Evolutionary conservation across 2,797 vertebrate genomes (phyloP).

Genomic region (Spea hammondii): DNA sequence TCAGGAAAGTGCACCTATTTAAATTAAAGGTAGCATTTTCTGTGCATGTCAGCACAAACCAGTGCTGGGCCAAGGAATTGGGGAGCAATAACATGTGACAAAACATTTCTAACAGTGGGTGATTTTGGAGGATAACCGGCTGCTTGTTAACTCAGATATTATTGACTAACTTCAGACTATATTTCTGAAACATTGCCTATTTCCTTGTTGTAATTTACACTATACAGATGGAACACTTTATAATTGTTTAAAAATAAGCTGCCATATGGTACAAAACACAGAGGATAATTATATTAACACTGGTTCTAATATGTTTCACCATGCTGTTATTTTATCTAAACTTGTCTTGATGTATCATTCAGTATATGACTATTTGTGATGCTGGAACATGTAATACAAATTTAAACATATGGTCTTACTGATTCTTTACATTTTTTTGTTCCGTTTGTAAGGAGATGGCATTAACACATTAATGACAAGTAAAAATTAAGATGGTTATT

Average conservation of each 20-base stretch:
- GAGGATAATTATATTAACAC: constrained; percentile 73
- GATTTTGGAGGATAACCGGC: constrained; percentile 4
- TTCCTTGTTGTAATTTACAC: constrained; percentile 29
- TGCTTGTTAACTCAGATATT: constrained; percentile 27
- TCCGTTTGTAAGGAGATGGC: constrained; percentile 33
- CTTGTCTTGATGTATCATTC: constrained; percentile 64
- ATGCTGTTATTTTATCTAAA: constrained; percentile 62
- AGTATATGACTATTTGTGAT: constrained; percentile 61
- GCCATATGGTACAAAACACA: constrained; percentile 70
- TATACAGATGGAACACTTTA: constrained; percentile 69
- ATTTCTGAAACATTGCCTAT: constrained; percentile 34
- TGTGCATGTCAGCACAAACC: too few relatives aligned
- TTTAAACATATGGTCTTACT: constrained; percentile 60
- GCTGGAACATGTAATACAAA: constrained; percentile 57
- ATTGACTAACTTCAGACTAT: constrained; percentile 31
- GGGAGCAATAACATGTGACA: too few relatives aligned
- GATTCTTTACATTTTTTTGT: constrained; percentile 22
- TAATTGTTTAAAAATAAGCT: constrained; percentile 71
- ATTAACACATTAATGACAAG: constrained; percentile 32
- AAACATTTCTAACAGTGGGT: too few relatives aligned
- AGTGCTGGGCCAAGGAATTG: too few relatives aligned
- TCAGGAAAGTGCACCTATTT: too few relatives aligned
- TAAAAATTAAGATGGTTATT: neutral
- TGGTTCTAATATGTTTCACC: constrained; percentile 67
- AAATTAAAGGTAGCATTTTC: too few relatives aligned